A percentile compares a stretch with the other conserved stretches of the same genome.
phyloP scores from a whole-genome alignment of 1,140 invertebrate species.

The Hylaeus anthracinus region DNA sequence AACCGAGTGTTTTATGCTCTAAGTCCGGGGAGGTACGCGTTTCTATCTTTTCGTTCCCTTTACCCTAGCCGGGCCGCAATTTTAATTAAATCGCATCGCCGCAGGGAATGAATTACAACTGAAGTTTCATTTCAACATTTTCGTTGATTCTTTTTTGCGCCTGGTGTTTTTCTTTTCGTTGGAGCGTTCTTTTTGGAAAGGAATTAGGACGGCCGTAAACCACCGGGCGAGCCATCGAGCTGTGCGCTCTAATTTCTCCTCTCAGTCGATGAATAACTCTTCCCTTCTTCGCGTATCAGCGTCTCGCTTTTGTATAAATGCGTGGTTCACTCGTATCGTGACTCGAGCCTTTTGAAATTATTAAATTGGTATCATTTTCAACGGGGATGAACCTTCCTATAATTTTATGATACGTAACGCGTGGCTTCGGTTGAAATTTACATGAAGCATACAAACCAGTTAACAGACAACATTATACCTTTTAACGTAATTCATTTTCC shows the following conservation, averaged over 20 bases:
- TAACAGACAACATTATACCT: no score
- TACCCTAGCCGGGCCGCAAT: slow-evolving; percentile 28
- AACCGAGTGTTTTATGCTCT: slow-evolving; percentile 17
- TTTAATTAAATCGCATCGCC: slow-evolving; percentile 51
- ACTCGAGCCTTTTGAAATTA: not conserved
- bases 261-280: slow-evolving; percentile 9
- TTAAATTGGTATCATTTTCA: no score
- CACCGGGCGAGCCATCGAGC: slow-evolving; percentile 26
- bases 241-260: slow-evolving; percentile 30
- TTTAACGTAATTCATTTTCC: no score
- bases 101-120: slow-evolving; percentile 47
- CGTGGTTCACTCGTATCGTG: not conserved
- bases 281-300: not conserved
- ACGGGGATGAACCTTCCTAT: no score
- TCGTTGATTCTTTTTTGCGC: not conserved
- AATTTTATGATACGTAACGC: no score
- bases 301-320: not conserved
- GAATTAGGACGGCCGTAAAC: slow-evolving; percentile 21
- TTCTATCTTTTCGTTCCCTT: slow-evolving; percentile 15
- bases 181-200: not conserved
- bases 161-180: slow-evolving; percentile 5
- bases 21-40: not conserved
- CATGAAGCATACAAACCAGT: no score
- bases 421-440: no score
- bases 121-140: slow-evolving; percentile 49